These are phyloP conservation scores for Peribatodes rhomboidaria DNA, from an alignment of 2,888 invertebrate species.

Conservation along the genomic window DNA sequence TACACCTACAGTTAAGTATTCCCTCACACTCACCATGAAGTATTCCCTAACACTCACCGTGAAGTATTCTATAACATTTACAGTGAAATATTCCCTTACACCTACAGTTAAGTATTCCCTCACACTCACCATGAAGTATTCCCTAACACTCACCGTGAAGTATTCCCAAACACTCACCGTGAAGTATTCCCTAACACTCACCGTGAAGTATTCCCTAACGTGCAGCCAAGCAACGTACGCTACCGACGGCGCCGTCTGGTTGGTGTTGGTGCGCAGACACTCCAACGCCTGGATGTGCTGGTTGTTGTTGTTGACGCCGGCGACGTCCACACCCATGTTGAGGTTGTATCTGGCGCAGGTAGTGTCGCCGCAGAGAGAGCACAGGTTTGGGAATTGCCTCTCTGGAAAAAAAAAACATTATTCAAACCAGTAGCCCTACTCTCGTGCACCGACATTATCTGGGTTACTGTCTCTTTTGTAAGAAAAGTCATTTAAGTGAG, in stretches of 20 bases:
- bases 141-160: slow-evolving; percentile 57
- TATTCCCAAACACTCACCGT: slow-evolving; percentile 64
- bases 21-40: slow-evolving; percentile 69
- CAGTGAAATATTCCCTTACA: background rate
- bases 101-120: too few species aligned
- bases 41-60: slow-evolving; percentile 66
- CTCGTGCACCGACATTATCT: too few species aligned
- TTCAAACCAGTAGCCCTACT: too few species aligned
- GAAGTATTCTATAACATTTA: background rate
- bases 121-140: slow-evolving; percentile 80
- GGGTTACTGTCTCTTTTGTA: too few species aligned
- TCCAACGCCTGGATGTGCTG: slow-evolving; percentile 88
- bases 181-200: slow-evolving; percentile 75
- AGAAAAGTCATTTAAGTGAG: too few species aligned
- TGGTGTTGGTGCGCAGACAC: slow-evolving; percentile 84
- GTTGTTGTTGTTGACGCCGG: slow-evolving; percentile 70
- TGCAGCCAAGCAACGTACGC: slow-evolving; percentile 87
- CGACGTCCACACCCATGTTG: slow-evolving; percentile 61
- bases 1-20: too few species aligned
- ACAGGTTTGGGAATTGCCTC: slow-evolving; percentile 82
- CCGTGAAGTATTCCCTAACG: slow-evolving; percentile 80
- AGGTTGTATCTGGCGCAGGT: slow-evolving; percentile 64
- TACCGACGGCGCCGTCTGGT: slow-evolving; percentile 74
- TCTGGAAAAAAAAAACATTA: slow-evolving; percentile 82
- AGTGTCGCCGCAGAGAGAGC: slow-evolving; percentile 83